Conservation (phyloP, 2,797 vertebrate species). For the Remorina albescens region DNA sequence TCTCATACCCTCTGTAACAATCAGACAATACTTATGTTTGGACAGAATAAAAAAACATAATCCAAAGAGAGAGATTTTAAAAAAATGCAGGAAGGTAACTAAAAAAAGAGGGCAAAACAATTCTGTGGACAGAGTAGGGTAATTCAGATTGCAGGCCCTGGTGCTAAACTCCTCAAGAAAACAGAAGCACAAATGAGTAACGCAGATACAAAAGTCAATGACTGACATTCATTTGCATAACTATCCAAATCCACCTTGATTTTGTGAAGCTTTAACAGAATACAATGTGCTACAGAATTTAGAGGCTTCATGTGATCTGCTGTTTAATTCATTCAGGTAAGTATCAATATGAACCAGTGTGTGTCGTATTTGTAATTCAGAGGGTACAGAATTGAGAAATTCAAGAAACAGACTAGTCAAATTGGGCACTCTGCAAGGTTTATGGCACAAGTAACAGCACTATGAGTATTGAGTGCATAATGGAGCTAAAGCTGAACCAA, state of each 20-base stretch:
- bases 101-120: conserved; percentile 68
- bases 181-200: conserved; percentile 49
- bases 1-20: conserved; percentile 59
- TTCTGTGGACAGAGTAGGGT: conserved; percentile 36
- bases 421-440: conserved; percentile 66
- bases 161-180: conserved; percentile 27
- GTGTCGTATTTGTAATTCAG: conserved; percentile 25
- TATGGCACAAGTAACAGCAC: conserved; percentile 80
- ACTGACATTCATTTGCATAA: conserved; percentile 27
- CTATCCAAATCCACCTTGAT: conserved; percentile 5
- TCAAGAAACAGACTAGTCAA: conserved; percentile 57
- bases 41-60: conserved; percentile 64
- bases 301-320: conserved; percentile 35
- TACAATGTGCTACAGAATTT: conserved; percentile 41
- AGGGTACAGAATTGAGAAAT: conserved; percentile 52
- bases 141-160: conserved; percentile 22
- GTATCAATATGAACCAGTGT: conserved; percentile 22
- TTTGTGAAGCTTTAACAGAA: conserved; percentile 38
- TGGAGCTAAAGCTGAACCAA: conserved; percentile 43
- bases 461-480: conserved; percentile 52
- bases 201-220: conserved; percentile 25
- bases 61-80: conserved; percentile 42
- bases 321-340: conserved; percentile 48
- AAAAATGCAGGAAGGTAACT: conserved; percentile 78
- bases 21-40: conserved; percentile 71